Evolutionary conservation across 2,888 invertebrate species (phyloP), one percentile per base, ranked within the genome.

Genomic region (Portevinia maculata): DNA sequence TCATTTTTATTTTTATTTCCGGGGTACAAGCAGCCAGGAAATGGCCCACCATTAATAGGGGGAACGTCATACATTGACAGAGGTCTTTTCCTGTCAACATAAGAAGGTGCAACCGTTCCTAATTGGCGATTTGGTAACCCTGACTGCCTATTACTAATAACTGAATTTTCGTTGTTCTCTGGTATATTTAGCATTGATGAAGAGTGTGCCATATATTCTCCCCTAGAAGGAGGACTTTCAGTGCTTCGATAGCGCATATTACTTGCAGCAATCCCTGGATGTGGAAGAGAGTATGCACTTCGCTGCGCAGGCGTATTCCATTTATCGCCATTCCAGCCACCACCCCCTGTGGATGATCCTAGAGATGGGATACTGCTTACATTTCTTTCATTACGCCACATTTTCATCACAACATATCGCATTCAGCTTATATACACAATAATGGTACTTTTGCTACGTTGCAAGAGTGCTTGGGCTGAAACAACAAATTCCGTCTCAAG

Each of bases 241-340:
- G 71, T 84, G 52, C 78, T 85, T 62, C 81, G 76, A 76, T 86
- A 87, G 41, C 87, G 84, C 81, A 70, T 70, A 79, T 86, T 86
- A 60, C 86, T 87, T 4, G 86, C 86, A 32, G 86, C 85, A 67
- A 86, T 85, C n/a, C 85, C 86, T 37, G 87, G 86, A 86, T 87
- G 86, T 19, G 87, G 87, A 28, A 87, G 73, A 6, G 87, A 87
- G 75, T 86, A 86, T 41, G 87, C 86, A 75, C 85, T 86, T 46
- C 86, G 65, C 48, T 86, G 86, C 19, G 75, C 86, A 30, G 86
- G 74, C 15, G 85, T 70, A 84, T 84, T 86, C 76, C 85, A 84
- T 46, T 85, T 85, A 73, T 83, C 78, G 44, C 60, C 52, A 76
- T 75, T 75, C 60, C 74, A 67, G 13, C 60, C 78, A 64, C 69